A percentile compares a stretch with the other conserved stretches of the same genome.
phyloP scores from a whole-genome alignment of 2,888 invertebrate genomes.

The Alsophila aescularia region DNA sequence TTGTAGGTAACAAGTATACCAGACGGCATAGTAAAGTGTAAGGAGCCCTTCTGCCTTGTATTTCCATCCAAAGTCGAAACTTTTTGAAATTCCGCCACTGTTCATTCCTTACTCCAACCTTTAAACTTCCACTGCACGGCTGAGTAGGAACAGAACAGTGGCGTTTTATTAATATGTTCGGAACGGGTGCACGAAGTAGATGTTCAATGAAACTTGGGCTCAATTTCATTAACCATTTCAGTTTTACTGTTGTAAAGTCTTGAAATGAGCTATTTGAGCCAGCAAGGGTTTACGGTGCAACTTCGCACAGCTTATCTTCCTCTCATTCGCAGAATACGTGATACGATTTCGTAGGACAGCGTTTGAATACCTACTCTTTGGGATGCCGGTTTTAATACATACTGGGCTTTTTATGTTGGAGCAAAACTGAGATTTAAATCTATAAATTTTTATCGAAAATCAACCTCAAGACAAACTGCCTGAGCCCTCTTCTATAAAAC shows the following conservation, averaged over 20 bases:
- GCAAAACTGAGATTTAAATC: no score
- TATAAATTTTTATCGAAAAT: no score
- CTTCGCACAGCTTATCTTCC: constrained; percentile 4
- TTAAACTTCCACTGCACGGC: constrained; percentile 4
- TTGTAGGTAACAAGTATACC: no score
- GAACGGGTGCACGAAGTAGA: constrained; percentile 8
- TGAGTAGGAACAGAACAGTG: constrained; percentile 10
- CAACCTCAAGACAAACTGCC: no score
- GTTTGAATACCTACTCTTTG: no score
- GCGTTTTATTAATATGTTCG: constrained; percentile 18
- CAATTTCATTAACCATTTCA: constrained; percentile 19
- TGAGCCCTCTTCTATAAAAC: no score
- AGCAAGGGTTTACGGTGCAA: constrained; percentile 5
- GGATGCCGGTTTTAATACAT: no score
- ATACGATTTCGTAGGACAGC: neutral
- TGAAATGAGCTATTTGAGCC: constrained; percentile 15
- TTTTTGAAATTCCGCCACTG: neutral
- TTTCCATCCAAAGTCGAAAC: neutral
- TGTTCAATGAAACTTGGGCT: neutral
- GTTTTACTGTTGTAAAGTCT: constrained; percentile 12
- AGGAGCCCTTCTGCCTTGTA: no score
- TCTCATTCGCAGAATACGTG: constrained; percentile 10
- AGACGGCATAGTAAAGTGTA: no score
- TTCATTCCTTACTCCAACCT: neutral
- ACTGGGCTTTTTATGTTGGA: neutral